phyloP scores from a whole-genome alignment of 2,113 vertebrate genomes.

The Marcusenius ussheri region DNA sequence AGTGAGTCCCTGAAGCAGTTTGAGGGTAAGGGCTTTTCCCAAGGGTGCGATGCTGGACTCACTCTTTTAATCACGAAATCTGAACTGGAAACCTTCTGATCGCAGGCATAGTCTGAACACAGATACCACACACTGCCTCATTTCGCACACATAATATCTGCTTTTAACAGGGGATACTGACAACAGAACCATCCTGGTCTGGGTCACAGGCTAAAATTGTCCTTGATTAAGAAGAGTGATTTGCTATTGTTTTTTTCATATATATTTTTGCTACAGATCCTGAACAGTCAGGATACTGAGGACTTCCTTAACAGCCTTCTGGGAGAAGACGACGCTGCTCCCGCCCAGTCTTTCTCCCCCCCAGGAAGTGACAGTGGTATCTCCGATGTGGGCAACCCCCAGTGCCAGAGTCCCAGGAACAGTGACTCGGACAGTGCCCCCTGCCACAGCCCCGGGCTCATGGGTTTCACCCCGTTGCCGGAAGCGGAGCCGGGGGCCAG shows the following conservation, averaged over 20 bases:
- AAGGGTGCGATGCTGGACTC: neutral
- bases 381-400: conserved; percentile 54
- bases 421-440: conserved; percentile 47
- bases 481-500: conserved; percentile 39
- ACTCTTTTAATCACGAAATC: neutral
- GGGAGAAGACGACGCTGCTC: conserved; percentile 41
- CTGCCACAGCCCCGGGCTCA: conserved; percentile 39
- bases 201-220: neutral
- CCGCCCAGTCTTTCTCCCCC: conserved; percentile 46
- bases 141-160: neutral
- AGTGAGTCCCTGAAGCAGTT: neutral
- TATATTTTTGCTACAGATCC: conserved; percentile 48
- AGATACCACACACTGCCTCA: neutral
- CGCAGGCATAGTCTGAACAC: neutral
- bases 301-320: conserved; percentile 70
- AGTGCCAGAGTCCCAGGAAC: conserved; percentile 40
- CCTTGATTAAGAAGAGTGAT: neutral
- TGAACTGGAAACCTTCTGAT: neutral
- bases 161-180: neutral
- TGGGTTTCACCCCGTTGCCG: conserved; percentile 20
- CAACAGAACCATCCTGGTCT: neutral
- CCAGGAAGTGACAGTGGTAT: conserved; percentile 58
- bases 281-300: conserved; percentile 66
- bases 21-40: neutral
- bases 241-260: neutral